Conservation (phyloP, 2,113 vertebrate genomes). For the Gymnobelideus leadbeateri region DNA sequence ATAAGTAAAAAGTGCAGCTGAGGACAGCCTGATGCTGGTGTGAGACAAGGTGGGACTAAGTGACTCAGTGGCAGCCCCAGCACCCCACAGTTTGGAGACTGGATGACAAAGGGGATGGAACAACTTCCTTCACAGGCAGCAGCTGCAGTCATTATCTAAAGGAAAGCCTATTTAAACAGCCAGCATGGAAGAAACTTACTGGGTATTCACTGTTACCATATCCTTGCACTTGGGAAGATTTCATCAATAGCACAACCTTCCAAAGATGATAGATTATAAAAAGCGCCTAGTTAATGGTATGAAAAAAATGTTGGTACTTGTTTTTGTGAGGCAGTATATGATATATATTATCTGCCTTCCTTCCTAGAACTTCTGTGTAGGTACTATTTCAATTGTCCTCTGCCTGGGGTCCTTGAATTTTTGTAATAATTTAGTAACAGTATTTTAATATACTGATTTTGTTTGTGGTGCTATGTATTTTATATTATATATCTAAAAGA, state of each 20-base stretch:
- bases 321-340: not conserved
- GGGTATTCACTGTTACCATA: constrained; percentile 2
- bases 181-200: not conserved
- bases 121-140: constrained; percentile 32
- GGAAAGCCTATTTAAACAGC: not conserved
- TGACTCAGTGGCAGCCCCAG: constrained; percentile 12
- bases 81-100: not conserved
- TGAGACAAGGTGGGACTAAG: not conserved
- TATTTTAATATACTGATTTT: not conserved
- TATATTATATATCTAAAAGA: not conserved
- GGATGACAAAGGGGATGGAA: constrained; percentile 18
- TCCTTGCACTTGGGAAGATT: not conserved
- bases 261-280: not conserved
- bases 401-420: not conserved
- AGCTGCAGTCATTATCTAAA: constrained; percentile 9
- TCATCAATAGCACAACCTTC: constrained; percentile 19
- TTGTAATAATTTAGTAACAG: not conserved
- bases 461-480: not conserved
- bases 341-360: not conserved
- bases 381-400: not conserved
- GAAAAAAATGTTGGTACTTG: not conserved
- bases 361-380: constrained; percentile 19
- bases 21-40: not conserved
- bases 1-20: not conserved
- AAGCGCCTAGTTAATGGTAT: not conserved